phyloP scores from a whole-genome alignment of 1,140 invertebrate species.

The Hycleus phaleratus region DNA sequence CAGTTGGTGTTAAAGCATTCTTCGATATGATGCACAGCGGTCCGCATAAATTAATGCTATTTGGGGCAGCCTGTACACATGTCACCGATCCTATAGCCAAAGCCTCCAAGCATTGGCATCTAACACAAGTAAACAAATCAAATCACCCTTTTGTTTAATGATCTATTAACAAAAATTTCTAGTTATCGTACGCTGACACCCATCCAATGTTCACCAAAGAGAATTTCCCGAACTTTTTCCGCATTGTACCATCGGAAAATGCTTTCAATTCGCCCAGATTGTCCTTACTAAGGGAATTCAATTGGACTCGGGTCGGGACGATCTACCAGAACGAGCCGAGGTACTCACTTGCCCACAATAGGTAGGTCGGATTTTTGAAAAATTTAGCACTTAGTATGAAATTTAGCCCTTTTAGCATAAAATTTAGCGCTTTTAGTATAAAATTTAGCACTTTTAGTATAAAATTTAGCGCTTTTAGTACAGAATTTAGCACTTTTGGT shows the following conservation, averaged over 20 bases:
- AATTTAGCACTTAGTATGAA: too few species aligned
- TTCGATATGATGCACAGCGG: conserved; percentile 96
- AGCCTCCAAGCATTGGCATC: conserved; percentile 92
- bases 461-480: too few species aligned
- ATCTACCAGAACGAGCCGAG: conserved; percentile 95
- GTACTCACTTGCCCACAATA: conserved; percentile 63
- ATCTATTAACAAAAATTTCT: conserved; percentile 10
- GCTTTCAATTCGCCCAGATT: conserved; percentile 91
- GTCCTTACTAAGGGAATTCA: conserved; percentile 80
- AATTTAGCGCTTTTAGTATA: too few species aligned
- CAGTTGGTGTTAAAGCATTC: conserved; percentile 95
- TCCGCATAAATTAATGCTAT: conserved; percentile 88
- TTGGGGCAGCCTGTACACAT: conserved; percentile 92
- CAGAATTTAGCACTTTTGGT: too few species aligned
- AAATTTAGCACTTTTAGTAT: too few species aligned
- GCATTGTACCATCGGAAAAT: conserved; percentile 90
- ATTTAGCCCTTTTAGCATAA: too few species aligned
- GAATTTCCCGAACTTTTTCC: conserved; percentile 93
- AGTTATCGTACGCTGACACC: conserved; percentile 96
- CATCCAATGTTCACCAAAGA: conserved; percentile 95
- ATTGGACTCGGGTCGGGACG: conserved; percentile 96
- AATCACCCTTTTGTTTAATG: not conserved
- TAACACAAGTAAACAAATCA: conserved; percentile 67
- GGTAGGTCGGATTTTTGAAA: conserved; percentile 18
- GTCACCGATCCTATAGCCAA: conserved; percentile 97